Evolutionary conservation across 2,113 vertebrate genomes (phyloP).

Genomic region (Delphinapterus leucas): DNA sequence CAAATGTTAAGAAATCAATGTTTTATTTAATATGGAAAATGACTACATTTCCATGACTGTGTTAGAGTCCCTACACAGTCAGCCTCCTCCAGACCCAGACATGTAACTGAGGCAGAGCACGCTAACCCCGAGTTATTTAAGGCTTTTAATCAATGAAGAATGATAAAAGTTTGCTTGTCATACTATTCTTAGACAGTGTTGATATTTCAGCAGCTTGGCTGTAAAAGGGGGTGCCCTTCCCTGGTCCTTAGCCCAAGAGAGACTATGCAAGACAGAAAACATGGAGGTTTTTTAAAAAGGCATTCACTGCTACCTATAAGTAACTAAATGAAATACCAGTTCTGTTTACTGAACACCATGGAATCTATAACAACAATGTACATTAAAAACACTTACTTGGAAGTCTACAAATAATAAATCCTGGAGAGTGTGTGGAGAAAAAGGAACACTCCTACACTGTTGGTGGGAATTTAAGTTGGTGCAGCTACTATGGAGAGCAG

Average conservation of each 20-base stretch:
- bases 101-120: not conserved
- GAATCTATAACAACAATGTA: not conserved
- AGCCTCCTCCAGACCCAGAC: not conserved
- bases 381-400: not conserved
- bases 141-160: not conserved
- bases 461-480: not conserved
- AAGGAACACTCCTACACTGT: not conserved
- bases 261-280: constrained; percentile 1
- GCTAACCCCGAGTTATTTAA: not conserved
- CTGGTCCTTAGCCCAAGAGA: not conserved
- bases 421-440: not conserved
- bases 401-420: not conserved
- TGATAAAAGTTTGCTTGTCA: not conserved
- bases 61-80: not conserved
- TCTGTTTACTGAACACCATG: not conserved
- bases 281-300: not conserved
- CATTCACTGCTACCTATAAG: not conserved
- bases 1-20: not conserved
- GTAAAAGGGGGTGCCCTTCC: not conserved
- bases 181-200: not conserved
- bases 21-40: constrained; percentile 8
- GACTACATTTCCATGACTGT: not conserved
- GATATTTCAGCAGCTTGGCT: not conserved
- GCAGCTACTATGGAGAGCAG: not conserved
- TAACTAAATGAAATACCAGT: not conserved